phyloP scores from a whole-genome alignment of 2,888 invertebrate species.

The Macropis europaea region DNA sequence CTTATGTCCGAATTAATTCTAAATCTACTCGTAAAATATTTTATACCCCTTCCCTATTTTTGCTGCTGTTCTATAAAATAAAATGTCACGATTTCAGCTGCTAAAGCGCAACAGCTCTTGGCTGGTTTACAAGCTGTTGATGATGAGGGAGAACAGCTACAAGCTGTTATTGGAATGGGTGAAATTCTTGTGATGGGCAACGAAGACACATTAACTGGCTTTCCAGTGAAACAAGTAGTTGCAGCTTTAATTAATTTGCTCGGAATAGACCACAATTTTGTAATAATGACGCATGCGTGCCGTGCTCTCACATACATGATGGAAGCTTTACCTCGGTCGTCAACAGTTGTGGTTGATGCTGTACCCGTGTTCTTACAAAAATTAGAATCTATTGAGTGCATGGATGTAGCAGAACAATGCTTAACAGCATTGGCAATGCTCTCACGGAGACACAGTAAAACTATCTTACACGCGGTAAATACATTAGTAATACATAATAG shows the following conservation, averaged over 20 bases:
- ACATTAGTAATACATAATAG: background rate
- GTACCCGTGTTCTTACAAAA: slow-evolving; percentile 98
- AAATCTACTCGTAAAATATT: background rate
- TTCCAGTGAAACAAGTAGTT: slow-evolving; percentile 98
- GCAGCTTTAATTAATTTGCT: slow-evolving; percentile 95
- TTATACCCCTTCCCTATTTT: background rate
- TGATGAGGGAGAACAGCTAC: slow-evolving; percentile 97
- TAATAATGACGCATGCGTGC: slow-evolving; percentile 99
- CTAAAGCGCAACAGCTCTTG: slow-evolving; percentile 95
- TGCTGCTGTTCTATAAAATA: background rate
- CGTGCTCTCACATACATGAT: slow-evolving; percentile 99
- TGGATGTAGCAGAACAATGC: slow-evolving; percentile 99
- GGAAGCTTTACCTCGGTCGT: slow-evolving; percentile 98
- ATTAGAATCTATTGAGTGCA: slow-evolving; percentile 98
- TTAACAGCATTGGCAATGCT: slow-evolving; percentile 98
- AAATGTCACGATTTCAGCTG: slow-evolving; percentile 81
- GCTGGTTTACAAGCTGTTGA: slow-evolving; percentile 95
- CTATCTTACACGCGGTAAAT: slow-evolving; percentile 94
- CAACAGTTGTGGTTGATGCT: slow-evolving; percentile 97
- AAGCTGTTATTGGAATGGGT: slow-evolving; percentile 99
- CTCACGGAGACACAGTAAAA: slow-evolving; percentile 96
- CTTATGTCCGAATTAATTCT: background rate
- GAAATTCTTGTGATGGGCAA: slow-evolving; percentile 99
- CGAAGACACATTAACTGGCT: slow-evolving; percentile 98
- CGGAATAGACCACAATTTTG: slow-evolving; percentile 99